Evolutionary conservation across 2,113 vertebrate genomes (phyloP), one percentile per base, ranked within the genome.

Genomic region (Bufo gargarizans): DNA sequence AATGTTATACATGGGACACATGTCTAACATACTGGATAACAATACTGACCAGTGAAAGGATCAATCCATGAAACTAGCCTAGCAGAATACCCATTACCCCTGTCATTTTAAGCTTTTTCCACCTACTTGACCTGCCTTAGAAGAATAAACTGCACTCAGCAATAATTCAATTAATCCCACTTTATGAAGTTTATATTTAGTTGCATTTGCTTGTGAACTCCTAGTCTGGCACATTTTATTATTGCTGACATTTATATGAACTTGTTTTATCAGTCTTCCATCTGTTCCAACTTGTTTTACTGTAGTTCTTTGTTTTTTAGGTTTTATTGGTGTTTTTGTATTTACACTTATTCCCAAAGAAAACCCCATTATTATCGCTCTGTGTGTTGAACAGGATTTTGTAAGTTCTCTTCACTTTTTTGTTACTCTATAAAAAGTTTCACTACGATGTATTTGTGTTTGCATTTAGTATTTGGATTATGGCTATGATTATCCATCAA

Each of bases 221-320:
- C 78, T 81, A 16, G 49, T 71, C 49, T 4, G 43, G 0, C 8
- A 14, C 82, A 71, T 50, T 69, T 53, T 84, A 71, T 33, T 84
- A 84, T 55, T 55, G 63, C 63, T 84, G 65, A 84, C 65, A 71
- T 84, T 69, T 33, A 55, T 19, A 2, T 84, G 82, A 84, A 69
- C 82, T 84, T 69, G 49, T 71, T 83, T 67, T 53, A 69, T 84
- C 47, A 69, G 63, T 19, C 49, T 9, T 71, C 49, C 16, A 6
- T 71, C 67, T 71, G 63, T 84, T 84, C 16, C 69, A 69, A 84
- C 82, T 71, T 71, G 82, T 84, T 84, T 84, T 22, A 65, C n/a
- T 84, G 11, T 9, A 71, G 45, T 55, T 71, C n/a, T 33, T 69
- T 2, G 47, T 80, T 59, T 17, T 12, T 22, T 33, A 33, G 9